A percentile compares a stretch with the other conserved stretches of the same genome.
These are phyloP conservation scores for Rhagologus leucostigma DNA, from an alignment of 2,113 vertebrate species.

Conservation along the genomic window DNA sequence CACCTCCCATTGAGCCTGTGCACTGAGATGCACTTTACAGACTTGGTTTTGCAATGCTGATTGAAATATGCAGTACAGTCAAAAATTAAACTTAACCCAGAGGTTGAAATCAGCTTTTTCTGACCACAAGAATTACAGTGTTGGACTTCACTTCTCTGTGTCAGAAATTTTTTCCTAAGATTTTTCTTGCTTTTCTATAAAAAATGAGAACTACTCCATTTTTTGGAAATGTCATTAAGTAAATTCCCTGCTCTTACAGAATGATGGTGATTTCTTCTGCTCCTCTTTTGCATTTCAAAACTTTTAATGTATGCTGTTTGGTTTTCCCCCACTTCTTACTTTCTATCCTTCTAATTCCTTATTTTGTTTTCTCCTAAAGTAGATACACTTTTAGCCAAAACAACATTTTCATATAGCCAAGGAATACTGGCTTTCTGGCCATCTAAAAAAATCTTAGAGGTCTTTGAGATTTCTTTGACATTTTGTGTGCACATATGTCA, in stretches of 20 bases:
- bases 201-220: neutral
- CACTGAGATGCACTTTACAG: neutral
- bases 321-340: neutral
- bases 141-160: neutral
- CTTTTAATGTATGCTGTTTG: neutral
- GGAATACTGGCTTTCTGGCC: neutral
- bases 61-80: neutral
- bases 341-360: neutral
- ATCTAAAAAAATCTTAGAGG: neutral
- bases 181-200: neutral
- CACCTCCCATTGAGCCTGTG: neutral
- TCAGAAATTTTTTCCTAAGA: neutral
- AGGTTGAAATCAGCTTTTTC: neutral
- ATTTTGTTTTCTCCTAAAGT: neutral
- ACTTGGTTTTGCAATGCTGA: neutral
- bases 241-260: neutral
- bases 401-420: neutral
- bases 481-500: neutral
- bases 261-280: neutral
- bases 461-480: neutral
- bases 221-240: neutral
- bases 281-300: neutral
- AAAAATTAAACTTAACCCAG: neutral
- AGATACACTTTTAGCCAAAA: neutral
- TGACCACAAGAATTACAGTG: neutral